A percentile compares a stretch with the other conserved stretches of the same genome.
Evolutionary conservation across 1,140 invertebrate species (phyloP).

Genomic region (Phthorimaea operculella): DNA sequence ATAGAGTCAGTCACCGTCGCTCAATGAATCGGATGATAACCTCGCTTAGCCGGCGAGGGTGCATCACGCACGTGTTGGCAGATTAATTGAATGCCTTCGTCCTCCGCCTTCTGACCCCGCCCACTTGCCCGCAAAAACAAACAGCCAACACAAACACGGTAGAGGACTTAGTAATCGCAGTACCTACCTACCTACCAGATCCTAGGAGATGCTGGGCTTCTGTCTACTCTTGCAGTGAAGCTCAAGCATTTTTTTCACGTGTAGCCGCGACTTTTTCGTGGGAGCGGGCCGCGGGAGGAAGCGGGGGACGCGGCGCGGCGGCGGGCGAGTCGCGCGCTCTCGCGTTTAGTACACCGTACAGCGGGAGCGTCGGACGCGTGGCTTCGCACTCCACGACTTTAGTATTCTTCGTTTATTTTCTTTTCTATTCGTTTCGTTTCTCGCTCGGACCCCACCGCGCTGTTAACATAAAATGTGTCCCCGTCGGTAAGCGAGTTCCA

Average conservation of each 20-base stretch:
- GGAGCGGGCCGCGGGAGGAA: slow-evolving; percentile 44
- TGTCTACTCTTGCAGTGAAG: slow-evolving; percentile 29
- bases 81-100: slow-evolving; percentile 53
- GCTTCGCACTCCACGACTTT: slow-evolving; percentile 58
- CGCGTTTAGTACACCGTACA: slow-evolving; percentile 65
- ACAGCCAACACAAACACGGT: not conserved
- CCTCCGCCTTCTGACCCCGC: slow-evolving; percentile 15
- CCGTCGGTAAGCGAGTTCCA: slow-evolving; percentile 37
- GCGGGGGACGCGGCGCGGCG: slow-evolving; percentile 38
- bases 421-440: slow-evolving; percentile 67
- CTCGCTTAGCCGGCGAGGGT: slow-evolving; percentile 27
- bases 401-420: slow-evolving; percentile 67
- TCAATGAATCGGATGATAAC: slow-evolving; percentile 29
- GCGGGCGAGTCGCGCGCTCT: slow-evolving; percentile 52
- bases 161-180: no score
- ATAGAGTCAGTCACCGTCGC: slow-evolving; percentile 11
- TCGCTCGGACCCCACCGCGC: slow-evolving; percentile 36
- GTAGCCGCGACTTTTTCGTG: slow-evolving; percentile 12
- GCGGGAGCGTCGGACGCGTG: slow-evolving; percentile 63
- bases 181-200: no score
- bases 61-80: slow-evolving; percentile 56
- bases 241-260: slow-evolving; percentile 31
- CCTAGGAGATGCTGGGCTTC: no score
- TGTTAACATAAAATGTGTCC: slow-evolving; percentile 39
- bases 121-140: not conserved